These are phyloP conservation scores for Dyspetes luteomarginatus DNA, from an alignment of 2,888 invertebrate genomes.

Conservation along the genomic window DNA sequence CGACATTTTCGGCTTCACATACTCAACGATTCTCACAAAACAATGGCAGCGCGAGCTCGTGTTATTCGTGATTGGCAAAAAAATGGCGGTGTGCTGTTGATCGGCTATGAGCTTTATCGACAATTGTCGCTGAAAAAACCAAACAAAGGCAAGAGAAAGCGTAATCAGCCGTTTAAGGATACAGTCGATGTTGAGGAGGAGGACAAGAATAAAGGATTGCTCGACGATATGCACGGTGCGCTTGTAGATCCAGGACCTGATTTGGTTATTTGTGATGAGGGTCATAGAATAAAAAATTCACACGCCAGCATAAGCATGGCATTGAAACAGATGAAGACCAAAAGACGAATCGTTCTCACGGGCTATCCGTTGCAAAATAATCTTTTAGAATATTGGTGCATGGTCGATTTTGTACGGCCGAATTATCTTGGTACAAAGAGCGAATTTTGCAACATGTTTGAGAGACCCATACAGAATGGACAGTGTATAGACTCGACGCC, in stretches of 20 bases:
- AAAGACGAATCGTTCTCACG: constrained; percentile 96
- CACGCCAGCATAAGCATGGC: constrained; percentile 98
- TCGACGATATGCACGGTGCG: constrained; percentile 93
- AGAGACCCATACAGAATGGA: constrained; percentile 98
- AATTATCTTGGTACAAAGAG: constrained; percentile 98
- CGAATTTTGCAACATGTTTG: constrained; percentile 99
- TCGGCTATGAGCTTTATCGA: constrained; percentile 98
- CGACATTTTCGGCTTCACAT: constrained; percentile 95
- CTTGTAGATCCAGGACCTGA: constrained; percentile 96
- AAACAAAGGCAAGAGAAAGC: constrained; percentile 86
- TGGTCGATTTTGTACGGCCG: constrained; percentile 99
- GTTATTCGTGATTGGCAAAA: constrained; percentile 94
- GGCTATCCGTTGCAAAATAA: constrained; percentile 99
- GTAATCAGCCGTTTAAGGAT: constrained; percentile 83
- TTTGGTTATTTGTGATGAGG: constrained; percentile 97
- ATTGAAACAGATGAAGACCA: constrained; percentile 96
- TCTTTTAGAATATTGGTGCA: constrained; percentile 98
- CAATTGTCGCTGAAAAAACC: constrained; percentile 92
- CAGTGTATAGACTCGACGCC: constrained; percentile 99
- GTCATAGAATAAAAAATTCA: constrained; percentile 98
- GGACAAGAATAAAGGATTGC: constrained; percentile 88
- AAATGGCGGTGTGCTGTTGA: constrained; percentile 95
- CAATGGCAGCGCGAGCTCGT: constrained; percentile 93
- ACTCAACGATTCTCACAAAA: constrained; percentile 97
- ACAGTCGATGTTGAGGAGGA: constrained; percentile 85